These are phyloP conservation scores for Lucifuga dentata DNA, from an alignment of 2,113 vertebrate genomes.

Conservation along the genomic window DNA sequence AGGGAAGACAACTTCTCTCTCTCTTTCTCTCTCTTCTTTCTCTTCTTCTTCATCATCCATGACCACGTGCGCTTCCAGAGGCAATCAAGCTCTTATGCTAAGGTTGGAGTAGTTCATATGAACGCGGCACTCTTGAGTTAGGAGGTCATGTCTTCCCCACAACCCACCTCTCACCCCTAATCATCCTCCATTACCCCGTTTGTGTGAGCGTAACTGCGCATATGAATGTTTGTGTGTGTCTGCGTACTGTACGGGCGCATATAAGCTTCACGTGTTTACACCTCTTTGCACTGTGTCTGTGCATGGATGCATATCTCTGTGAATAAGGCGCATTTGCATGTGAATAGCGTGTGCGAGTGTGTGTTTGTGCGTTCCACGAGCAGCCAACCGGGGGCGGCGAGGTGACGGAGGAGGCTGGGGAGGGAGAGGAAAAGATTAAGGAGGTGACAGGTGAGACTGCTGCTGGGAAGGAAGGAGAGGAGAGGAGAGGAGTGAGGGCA, in stretches of 20 bases:
- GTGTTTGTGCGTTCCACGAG: slow-evolving; percentile 41
- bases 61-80: slow-evolving; percentile 53
- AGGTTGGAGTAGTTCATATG: slow-evolving; percentile 64
- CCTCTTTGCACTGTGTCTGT: not conserved
- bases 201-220: slow-evolving; percentile 29
- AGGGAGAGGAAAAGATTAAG: slow-evolving; percentile 53
- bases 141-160: slow-evolving; percentile 72
- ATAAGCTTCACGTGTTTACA: slow-evolving; percentile 20
- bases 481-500: slow-evolving; percentile 21
- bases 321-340: slow-evolving; percentile 48
- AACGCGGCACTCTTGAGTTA: slow-evolving; percentile 55
- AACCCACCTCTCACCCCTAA: slow-evolving; percentile 63
- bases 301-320: slow-evolving; percentile 9
- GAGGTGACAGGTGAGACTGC: slow-evolving; percentile 61
- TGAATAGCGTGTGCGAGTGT: slow-evolving; percentile 32
- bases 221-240: slow-evolving; percentile 2
- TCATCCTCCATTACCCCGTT: slow-evolving; percentile 74
- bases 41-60: slow-evolving; percentile 64
- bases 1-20: slow-evolving; percentile 55
- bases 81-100: slow-evolving; percentile 78
- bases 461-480: slow-evolving; percentile 66
- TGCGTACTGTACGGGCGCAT: not conserved
- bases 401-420: slow-evolving; percentile 65
- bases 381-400: slow-evolving; percentile 25
- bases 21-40: slow-evolving; percentile 49